These are phyloP conservation scores for Psilopogon haemacephalus DNA, from an alignment of 2,113 vertebrate species.

Conservation along the genomic window DNA sequence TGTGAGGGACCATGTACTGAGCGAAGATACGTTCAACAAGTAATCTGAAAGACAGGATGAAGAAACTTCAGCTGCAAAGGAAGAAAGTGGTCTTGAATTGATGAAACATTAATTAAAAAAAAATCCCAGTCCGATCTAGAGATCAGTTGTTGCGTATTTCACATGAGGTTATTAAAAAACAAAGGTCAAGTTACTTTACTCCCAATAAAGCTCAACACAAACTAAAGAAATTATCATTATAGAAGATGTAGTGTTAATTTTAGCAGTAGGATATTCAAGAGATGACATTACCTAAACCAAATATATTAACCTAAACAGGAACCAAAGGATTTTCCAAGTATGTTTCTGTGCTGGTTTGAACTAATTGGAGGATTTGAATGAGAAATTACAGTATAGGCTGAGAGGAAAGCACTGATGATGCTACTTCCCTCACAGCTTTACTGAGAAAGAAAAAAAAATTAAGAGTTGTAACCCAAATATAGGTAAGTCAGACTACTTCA, in stretches of 20 bases:
- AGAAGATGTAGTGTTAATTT: fast-evolving
- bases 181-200: neutral
- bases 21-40: slow-evolving; percentile 97
- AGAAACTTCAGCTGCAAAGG: neutral
- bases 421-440: no score
- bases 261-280: neutral
- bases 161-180: neutral
- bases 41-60: slow-evolving; percentile 77
- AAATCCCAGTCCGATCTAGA: neutral
- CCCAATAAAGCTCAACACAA: neutral
- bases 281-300: neutral
- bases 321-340: neutral
- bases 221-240: neutral
- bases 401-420: no score
- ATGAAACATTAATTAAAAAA: neutral
- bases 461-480: no score
- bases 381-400: no score
- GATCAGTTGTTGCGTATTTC: neutral
- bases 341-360: no score
- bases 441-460: no score
- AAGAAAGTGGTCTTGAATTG: neutral
- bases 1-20: slow-evolving; percentile 97
- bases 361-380: no score
- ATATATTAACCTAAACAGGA: neutral
- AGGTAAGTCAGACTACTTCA: no score